Evolutionary conservation across 2,113 vertebrate species (phyloP).

Genomic region (Lathamus discolor): DNA sequence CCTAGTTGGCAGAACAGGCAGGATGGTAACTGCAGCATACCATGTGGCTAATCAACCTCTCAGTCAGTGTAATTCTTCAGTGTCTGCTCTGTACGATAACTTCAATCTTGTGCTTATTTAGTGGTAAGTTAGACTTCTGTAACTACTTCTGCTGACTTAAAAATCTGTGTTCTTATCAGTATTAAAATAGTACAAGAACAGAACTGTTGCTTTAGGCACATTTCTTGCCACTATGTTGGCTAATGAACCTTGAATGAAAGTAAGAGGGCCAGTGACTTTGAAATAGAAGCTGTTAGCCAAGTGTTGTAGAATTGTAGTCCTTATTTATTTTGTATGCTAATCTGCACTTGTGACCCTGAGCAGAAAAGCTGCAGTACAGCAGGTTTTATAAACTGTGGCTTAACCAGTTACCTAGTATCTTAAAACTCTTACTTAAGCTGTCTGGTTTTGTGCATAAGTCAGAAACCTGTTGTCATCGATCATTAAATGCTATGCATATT

Average conservation of each 20-base stretch:
- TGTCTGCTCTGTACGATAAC: neutral
- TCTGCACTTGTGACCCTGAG: conserved; percentile 40
- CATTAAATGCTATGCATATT: conserved; percentile 56
- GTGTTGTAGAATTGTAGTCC: conserved; percentile 31
- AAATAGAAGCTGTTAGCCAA: conserved; percentile 20
- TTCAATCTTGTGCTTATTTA: neutral
- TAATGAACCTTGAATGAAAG: conserved; percentile 48
- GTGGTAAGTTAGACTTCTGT: neutral
- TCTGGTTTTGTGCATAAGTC: conserved; percentile 7
- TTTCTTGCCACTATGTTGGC: conserved; percentile 39
- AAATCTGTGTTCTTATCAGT: conserved; percentile 51
- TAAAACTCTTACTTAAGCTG: conserved; percentile 11
- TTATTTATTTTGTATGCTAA: conserved; percentile 62
- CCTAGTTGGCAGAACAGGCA: neutral
- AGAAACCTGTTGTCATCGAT: conserved; percentile 31
- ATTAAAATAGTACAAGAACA: conserved; percentile 53
- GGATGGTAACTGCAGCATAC: neutral
- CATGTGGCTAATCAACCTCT: neutral
- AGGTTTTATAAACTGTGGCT: conserved; percentile 33
- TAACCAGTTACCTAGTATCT: conserved; percentile 16
- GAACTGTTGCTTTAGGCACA: conserved; percentile 41
- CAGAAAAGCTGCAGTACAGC: conserved; percentile 33
- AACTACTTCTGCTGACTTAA: neutral
- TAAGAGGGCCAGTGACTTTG: conserved; percentile 41
- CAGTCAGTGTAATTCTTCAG: neutral